These are phyloP conservation scores for Crambe crambe DNA, from an alignment of 37 sponge, comb jelly and placozoan species.

Conservation along the genomic window DNA sequence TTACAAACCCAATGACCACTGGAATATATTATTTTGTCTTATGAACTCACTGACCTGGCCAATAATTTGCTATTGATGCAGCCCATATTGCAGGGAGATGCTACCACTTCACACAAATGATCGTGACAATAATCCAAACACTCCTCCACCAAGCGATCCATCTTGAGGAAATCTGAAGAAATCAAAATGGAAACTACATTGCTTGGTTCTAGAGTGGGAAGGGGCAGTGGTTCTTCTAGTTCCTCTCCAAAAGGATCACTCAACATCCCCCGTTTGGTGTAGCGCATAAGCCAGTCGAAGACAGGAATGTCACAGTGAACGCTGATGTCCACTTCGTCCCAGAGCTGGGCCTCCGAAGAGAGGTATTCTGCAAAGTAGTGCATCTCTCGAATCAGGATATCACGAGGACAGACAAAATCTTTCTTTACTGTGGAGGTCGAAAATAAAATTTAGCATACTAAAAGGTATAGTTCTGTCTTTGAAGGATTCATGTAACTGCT, in stretches of 20 bases:
- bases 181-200: constrained; percentile 87
- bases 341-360: constrained; percentile 50
- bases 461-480: too few species aligned
- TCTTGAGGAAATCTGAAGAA: constrained; percentile 91
- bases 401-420: constrained; percentile 85
- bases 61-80: constrained; percentile 64
- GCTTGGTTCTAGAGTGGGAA: constrained; percentile 67
- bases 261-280: constrained; percentile 74
- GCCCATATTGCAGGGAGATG: constrained; percentile 74
- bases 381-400: constrained; percentile 91
- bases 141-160: constrained; percentile 81
- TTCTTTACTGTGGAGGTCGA: constrained; percentile 51
- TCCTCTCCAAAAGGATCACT: constrained; percentile 63
- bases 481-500: too few species aligned
- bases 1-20: background rate
- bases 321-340: constrained; percentile 92
- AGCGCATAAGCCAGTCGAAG: constrained; percentile 95
- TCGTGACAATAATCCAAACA: constrained; percentile 81
- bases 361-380: constrained; percentile 89
- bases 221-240: constrained; percentile 8
- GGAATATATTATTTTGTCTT: background rate
- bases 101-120: constrained; percentile 73
- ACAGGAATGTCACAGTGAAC: constrained; percentile 96
- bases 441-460: too few species aligned
- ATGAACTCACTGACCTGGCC: constrained; percentile 20